A percentile compares a stretch with the other conserved stretches of the same genome.
Evolutionary conservation across 2,113 vertebrate genomes (phyloP).

Genomic region (Neomonachus schauinslandi): DNA sequence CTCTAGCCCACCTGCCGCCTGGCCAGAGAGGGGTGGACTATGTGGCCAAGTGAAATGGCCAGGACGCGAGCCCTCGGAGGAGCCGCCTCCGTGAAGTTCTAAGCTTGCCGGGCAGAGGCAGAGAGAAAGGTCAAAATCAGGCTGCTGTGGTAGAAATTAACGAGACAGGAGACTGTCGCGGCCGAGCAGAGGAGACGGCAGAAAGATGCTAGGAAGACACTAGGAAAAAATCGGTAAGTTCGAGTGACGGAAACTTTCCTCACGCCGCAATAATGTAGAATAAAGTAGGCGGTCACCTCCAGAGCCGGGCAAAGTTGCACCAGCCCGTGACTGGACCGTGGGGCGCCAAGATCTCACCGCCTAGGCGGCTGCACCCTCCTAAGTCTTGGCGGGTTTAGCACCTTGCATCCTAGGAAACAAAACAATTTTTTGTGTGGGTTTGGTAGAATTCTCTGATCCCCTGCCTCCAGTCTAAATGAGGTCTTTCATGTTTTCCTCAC

Average conservation of each 20-base stretch:
- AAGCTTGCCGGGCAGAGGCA: not conserved
- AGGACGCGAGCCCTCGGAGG: rapidly evolving
- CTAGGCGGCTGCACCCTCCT: not conserved
- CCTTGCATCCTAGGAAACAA: slow-evolving; percentile 17
- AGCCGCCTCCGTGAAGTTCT: not conserved
- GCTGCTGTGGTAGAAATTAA: not conserved
- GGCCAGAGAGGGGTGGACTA: not conserved
- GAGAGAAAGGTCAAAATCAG: not conserved
- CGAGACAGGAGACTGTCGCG: not conserved
- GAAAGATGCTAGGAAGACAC: not conserved
- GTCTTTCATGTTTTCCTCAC: not conserved
- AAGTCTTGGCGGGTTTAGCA: not conserved
- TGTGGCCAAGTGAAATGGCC: not conserved
- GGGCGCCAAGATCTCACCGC: not conserved
- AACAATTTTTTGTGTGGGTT: not conserved
- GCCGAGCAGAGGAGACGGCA: not conserved
- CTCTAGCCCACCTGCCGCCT: not conserved
- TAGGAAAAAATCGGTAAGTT: not conserved
- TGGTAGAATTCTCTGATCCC: not conserved
- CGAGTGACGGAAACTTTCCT: not conserved
- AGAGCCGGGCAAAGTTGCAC: not conserved
- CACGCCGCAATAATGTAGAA: not conserved
- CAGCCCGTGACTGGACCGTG: not conserved
- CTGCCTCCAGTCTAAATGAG: not conserved
- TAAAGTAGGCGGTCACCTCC: not conserved